phyloP scores from a whole-genome alignment of 1,140 invertebrate genomes.

The Diachasmimorpha longicaudata region DNA sequence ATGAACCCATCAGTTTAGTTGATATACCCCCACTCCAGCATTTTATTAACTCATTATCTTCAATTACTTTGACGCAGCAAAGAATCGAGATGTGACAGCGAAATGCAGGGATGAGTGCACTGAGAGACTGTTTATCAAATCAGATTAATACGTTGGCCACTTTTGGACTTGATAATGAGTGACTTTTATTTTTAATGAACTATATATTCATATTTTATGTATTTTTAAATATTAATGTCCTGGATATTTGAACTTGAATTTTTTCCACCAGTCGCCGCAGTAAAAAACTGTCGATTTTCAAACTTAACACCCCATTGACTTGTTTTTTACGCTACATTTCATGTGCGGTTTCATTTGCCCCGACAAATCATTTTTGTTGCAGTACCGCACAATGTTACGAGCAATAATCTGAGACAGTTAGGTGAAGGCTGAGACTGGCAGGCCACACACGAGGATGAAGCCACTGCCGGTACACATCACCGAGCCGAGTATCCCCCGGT shows the following conservation, averaged over 20 bases:
- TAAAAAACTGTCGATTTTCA: no score
- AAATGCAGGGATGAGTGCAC: background rate
- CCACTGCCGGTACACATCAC: background rate
- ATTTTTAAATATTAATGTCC: no score
- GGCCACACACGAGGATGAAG: slow-evolving; percentile 23
- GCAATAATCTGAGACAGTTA: background rate
- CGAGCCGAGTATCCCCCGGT: background rate
- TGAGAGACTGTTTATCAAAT: no score
- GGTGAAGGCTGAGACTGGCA: background rate
- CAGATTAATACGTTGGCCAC: no score
- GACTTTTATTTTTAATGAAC: no score
- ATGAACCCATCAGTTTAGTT: background rate
- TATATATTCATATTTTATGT: no score
- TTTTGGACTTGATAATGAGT: no score
- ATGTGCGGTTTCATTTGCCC: no score
- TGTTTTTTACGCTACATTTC: no score
- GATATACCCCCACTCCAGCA: background rate
- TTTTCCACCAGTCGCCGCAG: no score
- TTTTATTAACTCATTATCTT: slow-evolving; percentile 1
- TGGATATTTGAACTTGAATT: no score
- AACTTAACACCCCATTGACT: no score
- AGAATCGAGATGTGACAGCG: background rate
- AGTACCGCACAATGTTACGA: background rate
- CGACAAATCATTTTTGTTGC: background rate
- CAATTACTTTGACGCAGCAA: background rate